Conservation (phyloP, 2,888 invertebrate species). For the Calameuta filiformis region DNA sequence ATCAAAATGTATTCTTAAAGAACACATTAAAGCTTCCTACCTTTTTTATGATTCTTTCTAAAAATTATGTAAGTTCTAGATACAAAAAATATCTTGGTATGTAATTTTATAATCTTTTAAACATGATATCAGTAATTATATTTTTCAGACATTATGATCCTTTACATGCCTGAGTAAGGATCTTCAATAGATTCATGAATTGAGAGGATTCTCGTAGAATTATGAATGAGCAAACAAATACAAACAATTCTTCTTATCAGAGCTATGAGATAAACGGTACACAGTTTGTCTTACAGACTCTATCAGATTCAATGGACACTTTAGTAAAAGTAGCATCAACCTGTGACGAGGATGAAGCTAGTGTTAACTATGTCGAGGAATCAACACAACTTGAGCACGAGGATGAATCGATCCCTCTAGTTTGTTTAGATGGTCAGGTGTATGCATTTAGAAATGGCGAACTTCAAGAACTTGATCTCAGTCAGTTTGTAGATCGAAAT, state of each 20-base stretch:
- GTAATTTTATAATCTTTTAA: not conserved
- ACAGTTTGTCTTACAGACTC: conserved; percentile 49
- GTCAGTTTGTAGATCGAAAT: conserved; percentile 36
- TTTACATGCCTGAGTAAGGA: not conserved
- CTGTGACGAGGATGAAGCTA: conserved; percentile 30
- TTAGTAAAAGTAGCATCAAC: conserved; percentile 27
- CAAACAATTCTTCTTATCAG: conserved; percentile 42
- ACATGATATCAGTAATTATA: not conserved
- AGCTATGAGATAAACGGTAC: conserved; percentile 56
- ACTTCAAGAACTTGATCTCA: conserved; percentile 46
- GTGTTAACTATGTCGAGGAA: conserved; percentile 28
- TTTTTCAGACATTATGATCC: not conserved
- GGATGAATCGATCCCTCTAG: conserved; percentile 47
- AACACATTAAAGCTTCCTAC: not conserved
- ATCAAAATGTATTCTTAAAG: not conserved
- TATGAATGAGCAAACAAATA: conserved; percentile 44
- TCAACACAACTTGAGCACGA: conserved; percentile 28
- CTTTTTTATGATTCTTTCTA: not conserved
- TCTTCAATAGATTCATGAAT: not conserved
- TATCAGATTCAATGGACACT: conserved; percentile 33
- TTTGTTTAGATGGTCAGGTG: conserved; percentile 53
- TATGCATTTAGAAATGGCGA: conserved; percentile 52
- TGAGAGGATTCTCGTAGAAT: not conserved
- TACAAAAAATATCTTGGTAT: not conserved
- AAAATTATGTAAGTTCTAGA: not conserved